These are phyloP conservation scores for Phyllostomus hastatus DNA, from an alignment of 2,113 vertebrate genomes.

Conservation along the genomic window DNA sequence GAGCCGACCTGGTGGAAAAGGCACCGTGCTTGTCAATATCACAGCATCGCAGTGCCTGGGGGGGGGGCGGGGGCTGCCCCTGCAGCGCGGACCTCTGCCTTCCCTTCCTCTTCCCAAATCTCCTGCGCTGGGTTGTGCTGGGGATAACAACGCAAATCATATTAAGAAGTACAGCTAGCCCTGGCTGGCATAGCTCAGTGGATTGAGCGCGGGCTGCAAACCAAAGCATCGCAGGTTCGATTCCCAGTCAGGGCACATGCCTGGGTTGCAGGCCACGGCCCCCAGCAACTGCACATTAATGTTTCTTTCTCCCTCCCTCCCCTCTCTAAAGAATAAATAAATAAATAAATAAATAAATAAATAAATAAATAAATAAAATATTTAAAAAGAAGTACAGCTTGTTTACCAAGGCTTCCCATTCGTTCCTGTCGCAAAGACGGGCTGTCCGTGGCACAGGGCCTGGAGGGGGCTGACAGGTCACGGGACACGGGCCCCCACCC, in stretches of 20 bases:
- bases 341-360: no score
- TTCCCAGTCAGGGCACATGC: no score
- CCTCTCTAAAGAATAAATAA: no score
- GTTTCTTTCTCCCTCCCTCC: no score
- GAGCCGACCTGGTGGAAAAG: background rate
- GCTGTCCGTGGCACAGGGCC: rapidly evolving
- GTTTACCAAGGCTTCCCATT: rapidly evolving
- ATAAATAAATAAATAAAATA: no score
- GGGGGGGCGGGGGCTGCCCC: no score
- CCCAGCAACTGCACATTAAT: no score
- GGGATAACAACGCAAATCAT: background rate
- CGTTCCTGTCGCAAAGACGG: rapidly evolving
- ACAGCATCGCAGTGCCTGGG: background rate
- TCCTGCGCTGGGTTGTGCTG: rapidly evolving
- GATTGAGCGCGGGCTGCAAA: no score
- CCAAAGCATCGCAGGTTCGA: no score
- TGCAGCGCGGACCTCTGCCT: rapidly evolving
- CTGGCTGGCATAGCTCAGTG: no score
- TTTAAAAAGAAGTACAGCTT: rapidly evolving
- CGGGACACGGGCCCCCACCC: rapidly evolving
- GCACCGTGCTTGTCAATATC: background rate
- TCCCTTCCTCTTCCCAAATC: background rate
- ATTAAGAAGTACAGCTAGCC: rapidly evolving
- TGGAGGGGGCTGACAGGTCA: rapidly evolving
- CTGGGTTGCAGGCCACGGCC: no score